These are phyloP conservation scores for Brienomyrus brachyistius DNA, from an alignment of 2,113 vertebrate species.

Conservation along the genomic window DNA sequence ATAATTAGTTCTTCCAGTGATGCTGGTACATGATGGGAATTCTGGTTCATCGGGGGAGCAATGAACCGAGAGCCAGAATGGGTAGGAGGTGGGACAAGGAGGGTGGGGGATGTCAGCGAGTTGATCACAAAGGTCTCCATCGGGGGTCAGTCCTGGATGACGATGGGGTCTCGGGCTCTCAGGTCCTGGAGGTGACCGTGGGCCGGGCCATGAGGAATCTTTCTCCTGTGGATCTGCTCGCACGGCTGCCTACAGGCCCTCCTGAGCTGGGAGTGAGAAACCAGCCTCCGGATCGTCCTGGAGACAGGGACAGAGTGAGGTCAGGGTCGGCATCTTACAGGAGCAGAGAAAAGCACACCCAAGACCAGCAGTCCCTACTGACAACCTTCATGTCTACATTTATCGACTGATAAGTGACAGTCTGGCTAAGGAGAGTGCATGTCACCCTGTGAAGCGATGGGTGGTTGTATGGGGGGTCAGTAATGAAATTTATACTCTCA, in stretches of 20 bases:
- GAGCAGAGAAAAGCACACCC: neutral
- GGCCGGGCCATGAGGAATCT: conserved; percentile 51
- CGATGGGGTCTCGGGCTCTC: conserved; percentile 67
- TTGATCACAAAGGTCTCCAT: neutral
- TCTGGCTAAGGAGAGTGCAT: neutral
- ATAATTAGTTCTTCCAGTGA: neutral
- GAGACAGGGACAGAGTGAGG: conserved; percentile 18
- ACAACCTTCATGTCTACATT: neutral
- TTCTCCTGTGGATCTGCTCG: conserved; percentile 64
- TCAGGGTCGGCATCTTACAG: neutral
- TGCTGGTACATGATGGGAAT: neutral
- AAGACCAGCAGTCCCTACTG: neutral
- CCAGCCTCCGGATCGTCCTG: conserved; percentile 65
- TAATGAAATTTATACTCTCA: neutral
- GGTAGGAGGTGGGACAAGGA: neutral
- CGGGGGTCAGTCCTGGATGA: conserved; percentile 66
- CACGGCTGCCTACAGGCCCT: conserved; percentile 69
- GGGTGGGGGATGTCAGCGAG: neutral
- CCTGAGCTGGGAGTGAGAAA: conserved; percentile 67
- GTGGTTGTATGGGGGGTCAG: neutral
- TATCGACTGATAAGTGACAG: neutral
- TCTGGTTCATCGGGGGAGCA: neutral
- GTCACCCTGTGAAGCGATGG: neutral
- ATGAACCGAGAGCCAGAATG: neutral
- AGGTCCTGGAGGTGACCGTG: conserved; percentile 59